Conservation (phyloP, 2,797 vertebrate species). For the Oryzias sinensis region DNA sequence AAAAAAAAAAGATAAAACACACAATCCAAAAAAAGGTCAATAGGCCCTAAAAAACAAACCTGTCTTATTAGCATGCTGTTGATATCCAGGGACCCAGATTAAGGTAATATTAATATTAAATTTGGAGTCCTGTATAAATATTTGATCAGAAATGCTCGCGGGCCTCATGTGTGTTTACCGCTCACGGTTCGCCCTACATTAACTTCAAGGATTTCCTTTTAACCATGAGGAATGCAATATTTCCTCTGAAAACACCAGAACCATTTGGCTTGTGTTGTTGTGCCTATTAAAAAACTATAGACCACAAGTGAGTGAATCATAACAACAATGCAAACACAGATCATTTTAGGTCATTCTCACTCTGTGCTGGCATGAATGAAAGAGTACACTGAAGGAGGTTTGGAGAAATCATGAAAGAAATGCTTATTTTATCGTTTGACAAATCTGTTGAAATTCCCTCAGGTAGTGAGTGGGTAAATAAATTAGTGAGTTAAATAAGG, state of each 20-base stretch:
- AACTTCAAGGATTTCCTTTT: slow-evolving; percentile 73
- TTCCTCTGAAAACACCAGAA: slow-evolving; percentile 63
- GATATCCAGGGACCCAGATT: slow-evolving; percentile 65
- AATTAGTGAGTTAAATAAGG: slow-evolving; percentile 39
- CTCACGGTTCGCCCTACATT: slow-evolving; percentile 67
- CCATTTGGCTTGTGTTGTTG: slow-evolving; percentile 45
- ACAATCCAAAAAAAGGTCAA: slow-evolving; percentile 36
- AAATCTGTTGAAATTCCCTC: slow-evolving; percentile 27
- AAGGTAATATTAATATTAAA: slow-evolving; percentile 77
- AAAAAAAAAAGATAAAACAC: slow-evolving; percentile 12
- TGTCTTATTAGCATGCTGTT: slow-evolving; percentile 65
- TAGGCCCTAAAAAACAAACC: slow-evolving; percentile 41
- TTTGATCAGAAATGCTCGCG: slow-evolving; percentile 71
- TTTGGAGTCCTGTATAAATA: slow-evolving; percentile 75
- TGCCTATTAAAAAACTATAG: slow-evolving; percentile 37
- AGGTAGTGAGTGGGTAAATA: slow-evolving; percentile 9
- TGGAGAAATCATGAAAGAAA: slow-evolving; percentile 26
- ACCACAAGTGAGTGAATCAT: slow-evolving; percentile 11
- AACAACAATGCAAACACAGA: slow-evolving; percentile 7
- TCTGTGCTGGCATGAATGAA: slow-evolving; percentile 7
- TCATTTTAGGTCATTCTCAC: slow-evolving; percentile 30
- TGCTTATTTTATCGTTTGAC: slow-evolving; percentile 26
- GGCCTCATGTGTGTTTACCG: slow-evolving; percentile 71
- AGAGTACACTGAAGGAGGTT: slow-evolving; percentile 20
- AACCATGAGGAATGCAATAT: slow-evolving; percentile 53